Percentiles rank a stretch among this genome's conserved stretches.
Evolutionary conservation across 1,140 invertebrate genomes (phyloP).

Genomic region (Zaprionus ghesquierei): DNA sequence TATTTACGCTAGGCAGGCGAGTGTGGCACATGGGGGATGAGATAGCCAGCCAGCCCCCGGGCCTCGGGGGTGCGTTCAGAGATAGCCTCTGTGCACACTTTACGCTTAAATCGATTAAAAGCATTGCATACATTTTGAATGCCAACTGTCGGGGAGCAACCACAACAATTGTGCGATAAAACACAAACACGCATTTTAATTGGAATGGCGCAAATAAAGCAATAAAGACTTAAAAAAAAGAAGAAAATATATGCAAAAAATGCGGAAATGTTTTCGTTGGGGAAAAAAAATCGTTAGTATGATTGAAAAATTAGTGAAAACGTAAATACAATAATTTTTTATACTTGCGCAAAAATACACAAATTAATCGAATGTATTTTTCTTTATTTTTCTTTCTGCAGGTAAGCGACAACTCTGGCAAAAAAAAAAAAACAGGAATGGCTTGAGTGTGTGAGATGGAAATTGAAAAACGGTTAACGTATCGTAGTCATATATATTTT

Average conservation of each 20-base stretch:
- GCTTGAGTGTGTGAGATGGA: constrained; percentile 7
- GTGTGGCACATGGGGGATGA: not conserved
- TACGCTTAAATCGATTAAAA: constrained; percentile 59
- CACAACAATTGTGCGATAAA: constrained; percentile 26
- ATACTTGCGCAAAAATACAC: not conserved
- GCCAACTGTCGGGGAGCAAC: constrained; percentile 34
- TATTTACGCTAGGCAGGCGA: constrained; percentile 1
- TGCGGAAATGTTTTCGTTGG: not conserved
- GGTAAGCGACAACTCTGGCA: constrained; percentile 50
- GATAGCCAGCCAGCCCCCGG: no score
- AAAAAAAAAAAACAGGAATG: not conserved
- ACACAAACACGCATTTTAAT: constrained; percentile 9
- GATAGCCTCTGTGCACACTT: constrained; percentile 10
- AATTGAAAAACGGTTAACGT: constrained; percentile 16
- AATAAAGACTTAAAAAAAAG: not conserved
- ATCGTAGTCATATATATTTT: not conserved
- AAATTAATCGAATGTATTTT: constrained; percentile 10
- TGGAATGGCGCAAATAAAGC: constrained; percentile 4
- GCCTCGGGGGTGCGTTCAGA: not conserved
- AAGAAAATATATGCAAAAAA: not conserved
- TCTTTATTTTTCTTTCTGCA: constrained; percentile 29
- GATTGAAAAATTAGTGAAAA: constrained; percentile 3
- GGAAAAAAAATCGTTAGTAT: not conserved
- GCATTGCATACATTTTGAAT: constrained; percentile 65
- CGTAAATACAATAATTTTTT: constrained; percentile 1